Evolutionary conservation across 2,888 invertebrate genomes (phyloP).

Genomic region (Pachymerium ferrugineum): DNA sequence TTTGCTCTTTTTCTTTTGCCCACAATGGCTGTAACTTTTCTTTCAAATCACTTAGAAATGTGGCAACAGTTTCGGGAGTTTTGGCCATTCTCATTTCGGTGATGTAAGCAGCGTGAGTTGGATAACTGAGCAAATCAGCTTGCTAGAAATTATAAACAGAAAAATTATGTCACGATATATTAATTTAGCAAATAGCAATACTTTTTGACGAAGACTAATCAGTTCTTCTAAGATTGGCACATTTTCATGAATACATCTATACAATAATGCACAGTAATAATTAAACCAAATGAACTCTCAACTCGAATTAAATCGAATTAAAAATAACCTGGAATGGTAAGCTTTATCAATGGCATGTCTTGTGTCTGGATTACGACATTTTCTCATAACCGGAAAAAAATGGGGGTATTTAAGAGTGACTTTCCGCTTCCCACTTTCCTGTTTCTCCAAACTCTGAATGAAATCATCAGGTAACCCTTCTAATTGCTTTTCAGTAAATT

Average conservation of each 20-base stretch:
- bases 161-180: background rate
- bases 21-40: conserved; percentile 48
- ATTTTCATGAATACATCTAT: conserved; percentile 50
- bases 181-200: conserved; percentile 36
- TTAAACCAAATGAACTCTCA: background rate
- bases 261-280: background rate
- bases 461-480: conserved; percentile 44
- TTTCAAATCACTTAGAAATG: conserved; percentile 48
- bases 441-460: conserved; percentile 42
- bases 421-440: conserved; percentile 47
- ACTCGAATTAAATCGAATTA: background rate
- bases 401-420: conserved; percentile 53
- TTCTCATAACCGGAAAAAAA: conserved; percentile 51
- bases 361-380: conserved; percentile 48
- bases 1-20: conserved; percentile 46
- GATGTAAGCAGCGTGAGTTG: conserved; percentile 50
- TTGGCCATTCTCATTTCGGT: conserved; percentile 53
- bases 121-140: conserved; percentile 49
- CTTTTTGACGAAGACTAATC: conserved; percentile 48
- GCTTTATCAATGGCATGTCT: conserved; percentile 47
- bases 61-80: conserved; percentile 46
- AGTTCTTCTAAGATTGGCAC: conserved; percentile 50
- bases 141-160: conserved; percentile 41
- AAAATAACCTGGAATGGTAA: conserved; percentile 47
- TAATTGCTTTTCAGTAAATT: conserved; percentile 49